Percentiles rank a stretch among this genome's conserved stretches.
These are phyloP conservation scores for Lycaon pictus DNA, from an alignment of 2,113 vertebrate species.

Conservation along the genomic window DNA sequence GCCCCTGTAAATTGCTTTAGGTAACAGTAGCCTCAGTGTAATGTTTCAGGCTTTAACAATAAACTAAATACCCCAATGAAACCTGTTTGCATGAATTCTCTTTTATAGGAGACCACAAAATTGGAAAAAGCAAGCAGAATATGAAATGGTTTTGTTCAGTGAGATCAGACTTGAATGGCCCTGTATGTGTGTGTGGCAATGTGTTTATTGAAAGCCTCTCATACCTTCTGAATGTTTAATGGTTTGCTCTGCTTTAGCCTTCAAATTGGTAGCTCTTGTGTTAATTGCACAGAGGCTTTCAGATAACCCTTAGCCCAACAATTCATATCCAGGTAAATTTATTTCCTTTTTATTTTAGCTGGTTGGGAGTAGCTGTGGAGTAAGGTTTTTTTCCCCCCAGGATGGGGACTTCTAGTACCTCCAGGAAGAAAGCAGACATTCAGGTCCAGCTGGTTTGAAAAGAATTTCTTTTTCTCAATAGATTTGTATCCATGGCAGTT, in stretches of 20 bases:
- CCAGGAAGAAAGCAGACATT: conserved; percentile 28
- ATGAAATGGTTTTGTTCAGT: conserved; percentile 17
- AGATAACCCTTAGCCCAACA: not conserved
- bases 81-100: not conserved
- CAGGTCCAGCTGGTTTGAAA: not conserved
- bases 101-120: not conserved
- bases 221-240: conserved; percentile 46
- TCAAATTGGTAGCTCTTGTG: conserved; percentile 38
- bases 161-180: not conserved
- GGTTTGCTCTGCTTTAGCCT: conserved; percentile 24
- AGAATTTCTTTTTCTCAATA: not conserved
- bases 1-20: not conserved
- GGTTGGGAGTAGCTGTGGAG: not conserved
- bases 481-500: not conserved
- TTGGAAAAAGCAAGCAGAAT: conserved; percentile 31
- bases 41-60: not conserved
- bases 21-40: not conserved
- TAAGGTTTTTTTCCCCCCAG: not conserved
- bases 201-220: not conserved
- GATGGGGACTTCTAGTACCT: not conserved
- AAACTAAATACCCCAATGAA: not conserved
- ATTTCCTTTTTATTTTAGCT: conserved; percentile 52
- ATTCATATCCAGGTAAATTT: conserved; percentile 50
- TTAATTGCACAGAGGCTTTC: conserved; percentile 56
- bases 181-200: not conserved